These are phyloP conservation scores for Notodonta dromedarius DNA, from an alignment of 2,888 invertebrate species.

Conservation along the genomic window DNA sequence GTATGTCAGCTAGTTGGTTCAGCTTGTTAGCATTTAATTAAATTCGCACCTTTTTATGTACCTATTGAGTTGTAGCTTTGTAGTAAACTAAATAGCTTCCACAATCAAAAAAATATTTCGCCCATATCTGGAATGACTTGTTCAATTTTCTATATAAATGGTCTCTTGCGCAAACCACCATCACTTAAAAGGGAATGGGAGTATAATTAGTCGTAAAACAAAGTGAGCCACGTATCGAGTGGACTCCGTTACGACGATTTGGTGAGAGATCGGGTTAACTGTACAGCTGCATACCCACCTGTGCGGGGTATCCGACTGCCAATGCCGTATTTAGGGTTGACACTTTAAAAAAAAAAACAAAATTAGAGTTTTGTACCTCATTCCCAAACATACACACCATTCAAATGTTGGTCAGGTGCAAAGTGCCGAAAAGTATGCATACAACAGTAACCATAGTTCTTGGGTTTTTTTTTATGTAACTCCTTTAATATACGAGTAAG, in stretches of 20 bases:
- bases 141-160: neutral
- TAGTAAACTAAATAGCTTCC: neutral
- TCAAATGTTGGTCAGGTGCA: too few relatives aligned
- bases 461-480: too few relatives aligned
- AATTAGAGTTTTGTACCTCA: too few relatives aligned
- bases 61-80: neutral
- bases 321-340: slow-evolving; percentile 1
- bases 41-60: too few relatives aligned
- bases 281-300: slow-evolving; percentile 1
- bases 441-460: too few relatives aligned
- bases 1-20: too few relatives aligned
- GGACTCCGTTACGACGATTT: slow-evolving; percentile 3
- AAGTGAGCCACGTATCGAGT: neutral
- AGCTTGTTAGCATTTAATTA: too few relatives aligned
- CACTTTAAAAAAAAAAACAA: neutral
- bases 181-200: slow-evolving; percentile 1
- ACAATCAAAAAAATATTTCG: neutral
- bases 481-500: too few relatives aligned
- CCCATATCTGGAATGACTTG: neutral
- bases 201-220: slow-evolving; percentile 6
- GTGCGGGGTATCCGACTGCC: slow-evolving; percentile 3
- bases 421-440: too few relatives aligned
- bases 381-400: too few relatives aligned
- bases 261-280: slow-evolving; percentile 2
- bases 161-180: neutral